Evolutionary conservation across 2,888 invertebrate genomes (phyloP).

Genomic region (Polydrusus pterygomalis): DNA sequence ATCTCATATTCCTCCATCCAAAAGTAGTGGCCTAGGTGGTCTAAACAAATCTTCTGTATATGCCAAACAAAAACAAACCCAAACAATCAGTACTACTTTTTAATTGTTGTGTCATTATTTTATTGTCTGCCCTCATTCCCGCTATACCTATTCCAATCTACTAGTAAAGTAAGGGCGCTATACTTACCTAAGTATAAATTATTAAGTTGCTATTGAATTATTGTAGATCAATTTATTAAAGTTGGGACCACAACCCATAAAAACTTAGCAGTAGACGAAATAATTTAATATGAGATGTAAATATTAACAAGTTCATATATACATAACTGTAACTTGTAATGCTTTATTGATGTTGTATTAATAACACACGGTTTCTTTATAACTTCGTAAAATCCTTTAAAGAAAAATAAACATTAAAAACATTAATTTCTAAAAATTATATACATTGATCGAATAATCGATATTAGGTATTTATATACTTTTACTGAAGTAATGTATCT

Average conservation of each 20-base stretch:
- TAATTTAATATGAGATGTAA: not conserved
- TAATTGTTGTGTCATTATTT: too few relatives aligned
- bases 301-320: constrained; percentile 2
- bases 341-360: not conserved
- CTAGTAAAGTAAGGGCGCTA: too few relatives aligned
- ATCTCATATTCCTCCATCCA: too few relatives aligned
- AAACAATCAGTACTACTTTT: too few relatives aligned
- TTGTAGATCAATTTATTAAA: too few relatives aligned
- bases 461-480: not conserved
- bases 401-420: not conserved
- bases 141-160: too few relatives aligned
- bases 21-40: too few relatives aligned
- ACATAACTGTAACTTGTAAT: not conserved
- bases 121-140: too few relatives aligned
- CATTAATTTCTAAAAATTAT: not conserved
- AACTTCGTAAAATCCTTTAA: not conserved
- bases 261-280: not conserved
- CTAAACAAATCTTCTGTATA: too few relatives aligned
- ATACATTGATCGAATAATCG: not conserved
- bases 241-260: not conserved
- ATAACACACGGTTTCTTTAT: not conserved
- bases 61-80: too few relatives aligned
- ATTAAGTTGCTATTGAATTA: too few relatives aligned
- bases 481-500: not conserved
- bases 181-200: too few relatives aligned